phyloP scores from a whole-genome alignment of 2,797 vertebrate species.

The Argya squamiceps region DNA sequence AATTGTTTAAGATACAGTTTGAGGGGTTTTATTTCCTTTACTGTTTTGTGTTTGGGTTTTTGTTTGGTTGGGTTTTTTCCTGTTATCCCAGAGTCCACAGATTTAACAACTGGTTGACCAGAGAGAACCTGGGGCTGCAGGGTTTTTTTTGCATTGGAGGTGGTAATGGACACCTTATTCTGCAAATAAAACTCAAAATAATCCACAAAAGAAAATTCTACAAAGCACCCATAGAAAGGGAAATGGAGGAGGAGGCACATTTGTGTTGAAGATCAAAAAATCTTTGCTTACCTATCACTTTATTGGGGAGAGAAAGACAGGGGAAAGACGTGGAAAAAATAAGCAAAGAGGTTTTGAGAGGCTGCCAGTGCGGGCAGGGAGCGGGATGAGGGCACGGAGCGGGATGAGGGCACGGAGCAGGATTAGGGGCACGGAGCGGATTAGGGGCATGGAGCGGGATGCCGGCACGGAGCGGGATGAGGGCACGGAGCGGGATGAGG shows the following conservation, averaged over 20 bases:
- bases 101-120: not conserved
- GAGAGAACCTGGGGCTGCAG: not conserved
- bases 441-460: not conserved
- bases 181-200: not conserved
- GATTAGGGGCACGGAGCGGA: not conserved
- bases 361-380: not conserved
- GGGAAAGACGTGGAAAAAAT: not conserved
- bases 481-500: not conserved
- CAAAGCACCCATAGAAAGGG: not conserved
- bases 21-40: not conserved
- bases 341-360: not conserved
- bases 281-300: not conserved
- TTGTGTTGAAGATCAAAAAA: not conserved
- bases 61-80: not conserved
- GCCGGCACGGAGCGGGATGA: accelerated
- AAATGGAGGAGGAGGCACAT: accelerated
- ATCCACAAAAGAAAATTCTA: not conserved
- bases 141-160: not conserved
- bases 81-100: not conserved
- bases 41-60: not conserved
- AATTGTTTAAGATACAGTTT: not conserved
- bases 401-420: not conserved
- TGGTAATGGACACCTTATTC: not conserved
- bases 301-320: not conserved
- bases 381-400: not conserved